Base-by-base conservation (phyloP, 2,113 vertebrate genomes). In the Engystomops pustulosus region DNA sequence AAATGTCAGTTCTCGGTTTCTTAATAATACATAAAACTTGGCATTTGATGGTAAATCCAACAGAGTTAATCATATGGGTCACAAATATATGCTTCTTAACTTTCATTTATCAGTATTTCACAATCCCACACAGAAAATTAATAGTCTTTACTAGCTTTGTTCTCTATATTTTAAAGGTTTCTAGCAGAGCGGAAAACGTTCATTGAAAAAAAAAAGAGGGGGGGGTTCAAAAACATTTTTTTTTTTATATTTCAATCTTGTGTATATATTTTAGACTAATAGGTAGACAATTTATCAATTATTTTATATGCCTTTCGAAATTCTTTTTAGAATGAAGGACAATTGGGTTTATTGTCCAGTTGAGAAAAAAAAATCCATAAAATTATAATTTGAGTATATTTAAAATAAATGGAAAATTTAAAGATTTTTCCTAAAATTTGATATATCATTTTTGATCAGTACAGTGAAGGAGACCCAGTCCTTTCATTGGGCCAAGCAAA, bases 31-130 rank as follows among this genome's bases (percentile, higher is more conserved):
- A 78, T 84, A 84, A 84, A 78, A 78, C 45, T 77, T 78, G 82
- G 72, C 82, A 84, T 84, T 47, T 47, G 60, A 84, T 84, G 74
- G 74, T 84, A 84, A 84, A 67, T 84, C 82, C 82, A 69, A 74
- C 82, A 68, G 82, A 84, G 82, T 84, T 84, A 84, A 84, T 84
- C 74, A 84, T 84, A 84, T 78, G 67, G 82, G 82, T 78, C 82
- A 78, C 60, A 84, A 84, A 69, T 78, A 78, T 77, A 77, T 51
- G 62, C 62, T 84, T 84, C 82, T 84, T 78, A 69, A 84, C 74
- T 78, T 84, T 84, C 81, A 84, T 77, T 76, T 84, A 84, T 78
- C 74, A 30, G 60, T 76, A 84, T 68, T 78, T 84, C 74, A 38
- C 32, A 67, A 69, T 84, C 81, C 82, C 82, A 84, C 82, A 84